Conservation (phyloP, 2,888 invertebrate species). For the Theodoxus fluviatilis region DNA sequence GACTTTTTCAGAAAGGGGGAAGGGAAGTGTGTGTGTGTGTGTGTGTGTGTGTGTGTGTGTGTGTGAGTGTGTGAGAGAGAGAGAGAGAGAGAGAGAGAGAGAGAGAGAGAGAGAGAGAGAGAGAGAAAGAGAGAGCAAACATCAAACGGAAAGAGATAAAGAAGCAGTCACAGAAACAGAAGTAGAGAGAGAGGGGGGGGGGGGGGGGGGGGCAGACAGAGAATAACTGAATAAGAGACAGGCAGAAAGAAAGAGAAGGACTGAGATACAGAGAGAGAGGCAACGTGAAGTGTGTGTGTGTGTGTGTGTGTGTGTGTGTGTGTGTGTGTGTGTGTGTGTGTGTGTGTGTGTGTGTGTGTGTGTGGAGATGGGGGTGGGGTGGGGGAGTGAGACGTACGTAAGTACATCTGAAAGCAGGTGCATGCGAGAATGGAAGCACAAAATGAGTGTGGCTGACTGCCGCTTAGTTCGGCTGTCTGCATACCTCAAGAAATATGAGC, state of each 20-base stretch:
- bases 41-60: too few relatives aligned
- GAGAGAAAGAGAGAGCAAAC: constrained; percentile 1
- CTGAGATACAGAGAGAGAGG: neutral
- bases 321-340: constrained; percentile 6
- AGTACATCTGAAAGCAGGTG: too few relatives aligned
- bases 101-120: constrained; percentile 21
- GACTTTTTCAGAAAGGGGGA: too few relatives aligned
- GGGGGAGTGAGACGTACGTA: too few relatives aligned
- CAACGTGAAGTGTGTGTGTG: constrained; percentile 6
- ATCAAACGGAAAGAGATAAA: constrained; percentile 10
- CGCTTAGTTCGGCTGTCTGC: too few relatives aligned
- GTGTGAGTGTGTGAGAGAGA: neutral
- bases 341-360: constrained; percentile 6
- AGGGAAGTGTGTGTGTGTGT: too few relatives aligned
- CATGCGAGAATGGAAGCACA: too few relatives aligned
- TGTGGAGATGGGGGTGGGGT: too few relatives aligned
- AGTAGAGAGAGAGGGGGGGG: neutral
- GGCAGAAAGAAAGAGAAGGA: neutral
- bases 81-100: neutral
- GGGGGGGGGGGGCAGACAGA: neutral
- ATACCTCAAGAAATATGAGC: too few relatives aligned
- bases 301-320: neutral
- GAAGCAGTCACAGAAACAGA: neutral
- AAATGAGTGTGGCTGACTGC: too few relatives aligned
- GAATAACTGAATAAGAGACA: neutral